phyloP scores from a whole-genome alignment of 2,797 vertebrate species.

The Alosa sapidissima region DNA sequence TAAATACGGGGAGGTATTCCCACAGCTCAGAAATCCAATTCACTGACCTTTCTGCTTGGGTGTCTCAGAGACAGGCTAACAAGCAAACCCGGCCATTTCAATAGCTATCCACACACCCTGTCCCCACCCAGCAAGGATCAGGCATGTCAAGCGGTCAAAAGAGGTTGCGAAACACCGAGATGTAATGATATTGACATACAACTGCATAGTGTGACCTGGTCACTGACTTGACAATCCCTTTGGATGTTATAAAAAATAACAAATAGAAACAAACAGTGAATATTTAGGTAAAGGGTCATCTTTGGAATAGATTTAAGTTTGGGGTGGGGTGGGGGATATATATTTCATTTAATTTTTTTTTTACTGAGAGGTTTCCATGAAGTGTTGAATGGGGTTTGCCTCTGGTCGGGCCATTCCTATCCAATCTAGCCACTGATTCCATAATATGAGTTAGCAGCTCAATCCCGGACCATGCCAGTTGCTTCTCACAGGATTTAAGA shows the following conservation, averaged over 20 bases:
- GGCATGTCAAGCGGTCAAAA: conserved; percentile 53
- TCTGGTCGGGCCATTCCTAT: conserved; percentile 32
- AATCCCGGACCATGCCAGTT: conserved; percentile 48
- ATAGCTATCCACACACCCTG: conserved; percentile 52
- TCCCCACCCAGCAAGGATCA: conserved; percentile 42
- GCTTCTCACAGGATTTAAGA: conserved; percentile 53
- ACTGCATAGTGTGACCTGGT: conserved; percentile 59
- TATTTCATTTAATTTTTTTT: conserved; percentile 3
- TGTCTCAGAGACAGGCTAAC: conserved; percentile 45
- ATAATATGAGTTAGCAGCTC: conserved; percentile 61
- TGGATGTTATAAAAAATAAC: background rate
- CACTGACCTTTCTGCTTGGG: conserved; percentile 55
- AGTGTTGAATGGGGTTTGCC: background rate
- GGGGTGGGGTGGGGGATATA: background rate
- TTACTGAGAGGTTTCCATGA: background rate
- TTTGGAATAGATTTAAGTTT: background rate
- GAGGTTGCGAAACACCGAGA: conserved; percentile 48
- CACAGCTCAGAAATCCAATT: conserved; percentile 60
- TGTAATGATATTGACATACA: conserved; percentile 64
- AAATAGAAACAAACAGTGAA: background rate
- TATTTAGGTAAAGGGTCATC: conserved; percentile 8
- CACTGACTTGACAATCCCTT: conserved; percentile 36
- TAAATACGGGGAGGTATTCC: conserved; percentile 58
- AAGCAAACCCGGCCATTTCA: conserved; percentile 58
- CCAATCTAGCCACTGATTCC: conserved; percentile 54